Base-by-base conservation (phyloP, 2,113 vertebrate species). In the Pipra filicauda region DNA sequence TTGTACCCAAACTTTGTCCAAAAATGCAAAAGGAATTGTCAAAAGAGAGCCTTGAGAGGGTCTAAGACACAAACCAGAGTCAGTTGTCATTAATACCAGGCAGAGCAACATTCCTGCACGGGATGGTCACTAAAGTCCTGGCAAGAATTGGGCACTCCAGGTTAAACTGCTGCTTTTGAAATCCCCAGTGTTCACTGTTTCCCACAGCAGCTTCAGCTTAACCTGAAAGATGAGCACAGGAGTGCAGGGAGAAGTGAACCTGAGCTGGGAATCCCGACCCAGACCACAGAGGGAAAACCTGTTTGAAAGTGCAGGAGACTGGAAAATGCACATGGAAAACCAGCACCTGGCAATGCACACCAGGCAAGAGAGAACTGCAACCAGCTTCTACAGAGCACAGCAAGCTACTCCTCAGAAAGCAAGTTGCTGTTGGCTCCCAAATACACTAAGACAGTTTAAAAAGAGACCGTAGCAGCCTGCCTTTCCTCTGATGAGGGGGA, bases 281-380 rank as follows among this genome's bases (percentile, higher is more conserved):
- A 71, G 37, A 41, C 11, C 15, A 41, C 0, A 0, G 41, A 41
- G 16, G 23, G 23, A 17, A 71, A 79, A 78, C 3, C 22, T 14
- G 4, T 41, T 58, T 4, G 0, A 21, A 88, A 71, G 17, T 2
- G 30, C 48, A 54, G 65, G 65, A 77, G 52, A 49, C 6, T 37
- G 48, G 41, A 24, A 93, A 9, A 49, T 39, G 39, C 2, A 0
- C 41, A 31, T 51, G 74, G 58, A 61, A 94, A 75, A 77, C 16
- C 73, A 61, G 66, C 31, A 37, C 31, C 66, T 21, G 4, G 46
- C 12, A 1, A 5, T 1, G 0, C 1, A 4, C 59, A 51, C n/a
- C 0, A 2, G 48, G 78, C 14, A 2, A 35, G 30, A 23, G 30
- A 69, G 31, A 82, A 28, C 22, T 48, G 9, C 26, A 43, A 17